phyloP scores from a whole-genome alignment of 2,888 invertebrate species.

The Euproctis similis region DNA sequence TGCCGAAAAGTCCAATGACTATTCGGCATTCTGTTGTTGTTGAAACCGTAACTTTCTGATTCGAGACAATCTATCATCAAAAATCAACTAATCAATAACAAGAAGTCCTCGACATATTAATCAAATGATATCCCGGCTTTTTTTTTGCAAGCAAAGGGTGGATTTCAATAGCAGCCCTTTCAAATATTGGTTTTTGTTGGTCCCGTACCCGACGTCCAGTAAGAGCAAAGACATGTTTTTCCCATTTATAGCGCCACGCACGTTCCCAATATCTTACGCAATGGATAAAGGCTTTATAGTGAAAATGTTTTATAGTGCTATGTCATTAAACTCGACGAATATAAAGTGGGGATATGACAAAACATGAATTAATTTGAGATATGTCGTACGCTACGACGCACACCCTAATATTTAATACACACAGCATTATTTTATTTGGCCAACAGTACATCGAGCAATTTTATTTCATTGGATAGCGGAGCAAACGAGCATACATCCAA shows the following conservation, averaged over 20 bases:
- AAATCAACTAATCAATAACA: constrained; percentile 30
- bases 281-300: constrained; percentile 40
- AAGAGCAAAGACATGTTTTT: constrained; percentile 73
- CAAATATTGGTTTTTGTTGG: constrained; percentile 73
- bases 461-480: too few relatives aligned
- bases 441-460: too few relatives aligned
- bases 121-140: constrained; percentile 65
- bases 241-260: constrained; percentile 57
- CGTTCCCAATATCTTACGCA: constrained; percentile 56
- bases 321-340: constrained; percentile 69
- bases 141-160: constrained; percentile 63
- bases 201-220: constrained; percentile 52
- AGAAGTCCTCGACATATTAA: constrained; percentile 49
- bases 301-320: constrained; percentile 64
- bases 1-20: too few relatives aligned
- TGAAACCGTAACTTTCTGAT: too few relatives aligned
- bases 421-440: too few relatives aligned
- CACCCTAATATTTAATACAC: constrained; percentile 29
- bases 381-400: constrained; percentile 68
- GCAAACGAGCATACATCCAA: too few relatives aligned
- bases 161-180: constrained; percentile 66
- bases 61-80: constrained; percentile 17
- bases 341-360: constrained; percentile 74
- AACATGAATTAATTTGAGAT: constrained; percentile 75
- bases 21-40: too few relatives aligned